A percentile compares a stretch with the other conserved stretches of the same genome.
These are phyloP conservation scores for Wasmannia auropunctata DNA, from an alignment of 1,140 invertebrate species.

Conservation along the genomic window DNA sequence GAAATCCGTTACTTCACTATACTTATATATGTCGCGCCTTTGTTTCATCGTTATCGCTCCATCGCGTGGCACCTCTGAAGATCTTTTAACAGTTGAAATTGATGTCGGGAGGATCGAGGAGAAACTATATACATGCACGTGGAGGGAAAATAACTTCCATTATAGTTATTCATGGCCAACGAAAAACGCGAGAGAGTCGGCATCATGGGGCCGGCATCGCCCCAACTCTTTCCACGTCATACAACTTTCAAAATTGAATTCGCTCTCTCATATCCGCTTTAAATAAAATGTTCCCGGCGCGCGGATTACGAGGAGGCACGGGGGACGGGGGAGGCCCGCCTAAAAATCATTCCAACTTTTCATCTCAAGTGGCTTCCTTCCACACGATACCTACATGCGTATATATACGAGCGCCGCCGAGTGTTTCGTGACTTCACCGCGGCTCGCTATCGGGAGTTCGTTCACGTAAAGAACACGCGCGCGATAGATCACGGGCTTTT, in stretches of 20 bases:
- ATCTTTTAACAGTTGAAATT: background rate
- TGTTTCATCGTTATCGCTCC: background rate
- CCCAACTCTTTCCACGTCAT: no score
- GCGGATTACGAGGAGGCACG: background rate
- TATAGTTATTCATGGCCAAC: background rate
- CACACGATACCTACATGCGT: background rate
- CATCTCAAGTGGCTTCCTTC: background rate
- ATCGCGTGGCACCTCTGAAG: no score
- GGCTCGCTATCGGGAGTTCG: background rate
- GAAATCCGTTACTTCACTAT: background rate
- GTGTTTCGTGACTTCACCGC: conserved; percentile 6
- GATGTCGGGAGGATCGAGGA: no score
- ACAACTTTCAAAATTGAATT: background rate
- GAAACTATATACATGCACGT: no score
- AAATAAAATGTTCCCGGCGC: background rate
- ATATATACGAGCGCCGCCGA: background rate
- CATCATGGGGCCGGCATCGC: background rate
- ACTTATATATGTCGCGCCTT: background rate
- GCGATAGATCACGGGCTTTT: conserved; percentile 37
- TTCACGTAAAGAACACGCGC: conserved; percentile 36
- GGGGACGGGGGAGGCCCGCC: background rate
- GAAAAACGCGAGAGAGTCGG: background rate
- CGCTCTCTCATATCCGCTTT: background rate
- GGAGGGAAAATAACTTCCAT: background rate
- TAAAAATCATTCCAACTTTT: conserved; percentile 24